Evolutionary conservation across 2,888 invertebrate species (phyloP).

Genomic region (Esperia sulphurella): DNA sequence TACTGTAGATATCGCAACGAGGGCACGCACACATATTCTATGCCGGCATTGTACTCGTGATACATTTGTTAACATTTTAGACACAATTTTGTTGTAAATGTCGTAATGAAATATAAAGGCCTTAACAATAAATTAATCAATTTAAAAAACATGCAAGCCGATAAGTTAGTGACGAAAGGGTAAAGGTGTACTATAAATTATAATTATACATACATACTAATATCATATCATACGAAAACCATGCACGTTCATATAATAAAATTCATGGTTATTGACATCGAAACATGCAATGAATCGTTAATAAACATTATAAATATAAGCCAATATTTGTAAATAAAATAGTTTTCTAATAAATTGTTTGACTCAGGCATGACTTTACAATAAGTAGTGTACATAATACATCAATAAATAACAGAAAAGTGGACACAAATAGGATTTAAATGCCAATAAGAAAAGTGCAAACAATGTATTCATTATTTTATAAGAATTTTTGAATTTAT

Average conservation of each 20-base stretch:
- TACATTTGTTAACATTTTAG: no score
- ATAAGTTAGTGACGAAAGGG: neutral
- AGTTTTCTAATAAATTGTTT: neutral
- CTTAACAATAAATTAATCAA: neutral
- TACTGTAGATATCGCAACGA: neutral
- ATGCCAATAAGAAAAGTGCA: slow-evolving; percentile 21
- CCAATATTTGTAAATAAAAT: neutral
- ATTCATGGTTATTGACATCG: neutral
- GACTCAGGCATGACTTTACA: neutral
- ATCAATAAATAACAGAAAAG: neutral
- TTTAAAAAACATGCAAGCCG: neutral
- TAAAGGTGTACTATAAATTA: neutral
- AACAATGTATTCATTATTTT: slow-evolving; percentile 68
- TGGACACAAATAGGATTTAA: neutral
- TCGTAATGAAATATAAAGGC: neutral
- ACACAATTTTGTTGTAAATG: neutral
- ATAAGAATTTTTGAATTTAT: slow-evolving; percentile 4
- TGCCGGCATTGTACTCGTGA: neutral
- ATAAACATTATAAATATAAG: neutral
- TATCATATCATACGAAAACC: neutral
- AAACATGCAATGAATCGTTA: slow-evolving; percentile 1
- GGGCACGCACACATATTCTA: neutral
- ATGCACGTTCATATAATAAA: neutral
- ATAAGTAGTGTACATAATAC: no score
- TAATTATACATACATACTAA: neutral